Conservation (phyloP, 2,888 invertebrate genomes). For the Agonopterix arenella region DNA sequence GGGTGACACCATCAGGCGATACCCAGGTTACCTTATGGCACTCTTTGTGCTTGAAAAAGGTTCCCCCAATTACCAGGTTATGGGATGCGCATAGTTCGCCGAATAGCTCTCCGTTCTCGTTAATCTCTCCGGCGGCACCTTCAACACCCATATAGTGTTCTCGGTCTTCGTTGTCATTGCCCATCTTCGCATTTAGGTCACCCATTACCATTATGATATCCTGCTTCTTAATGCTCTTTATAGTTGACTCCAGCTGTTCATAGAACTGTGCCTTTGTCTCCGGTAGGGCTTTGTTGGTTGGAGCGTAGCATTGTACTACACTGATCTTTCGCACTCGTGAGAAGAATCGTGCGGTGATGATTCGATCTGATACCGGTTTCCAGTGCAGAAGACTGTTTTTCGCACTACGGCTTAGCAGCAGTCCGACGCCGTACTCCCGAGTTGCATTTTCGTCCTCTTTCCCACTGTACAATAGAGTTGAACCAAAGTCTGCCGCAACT, state of each 20-base stretch:
- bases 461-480: neutral
- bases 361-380: neutral
- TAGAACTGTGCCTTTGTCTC: constrained; percentile 7
- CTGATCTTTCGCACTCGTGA: constrained; percentile 6
- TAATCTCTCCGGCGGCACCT: neutral
- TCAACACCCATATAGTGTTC: neutral
- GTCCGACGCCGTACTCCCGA: too few relatives aligned
- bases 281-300: constrained; percentile 6
- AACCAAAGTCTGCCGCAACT: too few relatives aligned
- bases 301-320: constrained; percentile 10
- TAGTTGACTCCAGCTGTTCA: neutral
- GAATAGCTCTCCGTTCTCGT: constrained; percentile 6
- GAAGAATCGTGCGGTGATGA: constrained; percentile 9
- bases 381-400: neutral
- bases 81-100: constrained; percentile 3
- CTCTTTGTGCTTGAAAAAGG: constrained; percentile 1
- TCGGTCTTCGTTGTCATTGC: neutral
- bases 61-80: constrained; percentile 6
- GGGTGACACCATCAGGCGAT: constrained; percentile 4
- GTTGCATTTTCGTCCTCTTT: neutral
- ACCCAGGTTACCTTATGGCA: constrained; percentile 2
- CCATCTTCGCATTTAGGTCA: constrained; percentile 3
- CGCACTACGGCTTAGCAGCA: too few relatives aligned
- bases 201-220: constrained; percentile 9
- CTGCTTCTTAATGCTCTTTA: constrained; percentile 5